Percentiles rank a stretch among this genome's conserved stretches.
phyloP scores from a whole-genome alignment of 2,797 vertebrate genomes.

The Capromys pilorides region DNA sequence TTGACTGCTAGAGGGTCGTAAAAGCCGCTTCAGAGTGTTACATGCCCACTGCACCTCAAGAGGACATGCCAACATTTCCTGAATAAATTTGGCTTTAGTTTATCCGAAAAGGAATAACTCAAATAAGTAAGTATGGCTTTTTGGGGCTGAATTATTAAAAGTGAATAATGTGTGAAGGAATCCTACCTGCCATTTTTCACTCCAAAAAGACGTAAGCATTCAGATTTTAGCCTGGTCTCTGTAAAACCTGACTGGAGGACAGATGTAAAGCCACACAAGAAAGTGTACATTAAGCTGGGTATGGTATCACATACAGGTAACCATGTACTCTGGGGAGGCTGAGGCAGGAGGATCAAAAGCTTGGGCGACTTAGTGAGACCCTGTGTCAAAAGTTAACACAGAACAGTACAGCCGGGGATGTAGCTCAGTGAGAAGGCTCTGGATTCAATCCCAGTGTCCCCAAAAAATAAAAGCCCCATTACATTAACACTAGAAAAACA shows the following conservation, averaged over 20 bases:
- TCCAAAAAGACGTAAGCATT: background rate
- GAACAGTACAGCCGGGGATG: background rate
- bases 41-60: background rate
- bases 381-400: background rate
- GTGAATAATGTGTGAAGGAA: conserved; percentile 28
- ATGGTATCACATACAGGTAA: background rate
- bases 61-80: background rate
- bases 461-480: background rate
- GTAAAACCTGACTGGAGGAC: background rate
- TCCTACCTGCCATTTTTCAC: background rate
- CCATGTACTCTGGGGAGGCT: background rate
- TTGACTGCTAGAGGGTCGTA: background rate
- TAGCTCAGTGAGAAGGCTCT: background rate
- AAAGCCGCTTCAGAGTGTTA: background rate
- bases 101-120: background rate
- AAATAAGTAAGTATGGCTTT: background rate
- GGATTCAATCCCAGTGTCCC: background rate
- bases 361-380: background rate
- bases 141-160: conserved; percentile 6
- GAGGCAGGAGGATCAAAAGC: background rate
- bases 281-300: background rate
- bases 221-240: background rate
- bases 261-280: background rate
- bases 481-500: background rate
- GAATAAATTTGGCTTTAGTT: background rate